Conservation (phyloP, 2,113 vertebrate genomes). For the Otus sunia region DNA sequence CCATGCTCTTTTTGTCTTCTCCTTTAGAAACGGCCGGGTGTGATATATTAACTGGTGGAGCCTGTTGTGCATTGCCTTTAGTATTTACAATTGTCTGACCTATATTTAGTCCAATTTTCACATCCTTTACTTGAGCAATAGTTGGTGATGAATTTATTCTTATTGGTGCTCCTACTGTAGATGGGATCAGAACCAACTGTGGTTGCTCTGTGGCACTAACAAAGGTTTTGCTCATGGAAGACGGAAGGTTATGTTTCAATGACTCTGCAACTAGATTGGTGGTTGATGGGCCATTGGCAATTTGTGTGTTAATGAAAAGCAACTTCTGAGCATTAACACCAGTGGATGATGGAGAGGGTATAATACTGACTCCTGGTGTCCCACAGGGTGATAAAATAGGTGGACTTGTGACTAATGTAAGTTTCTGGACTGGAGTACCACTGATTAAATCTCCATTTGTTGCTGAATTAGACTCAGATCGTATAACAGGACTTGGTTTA, state of each 20-base stretch:
- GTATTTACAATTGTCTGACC: conserved; percentile 78
- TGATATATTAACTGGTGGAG: conserved; percentile 73
- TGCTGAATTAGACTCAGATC: conserved; percentile 56
- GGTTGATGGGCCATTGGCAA: conserved; percentile 63
- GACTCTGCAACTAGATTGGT: conserved; percentile 64
- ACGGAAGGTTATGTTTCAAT: conserved; percentile 65
- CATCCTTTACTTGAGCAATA: conserved; percentile 81
- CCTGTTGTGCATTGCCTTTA: conserved; percentile 69
- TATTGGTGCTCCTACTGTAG: conserved; percentile 70
- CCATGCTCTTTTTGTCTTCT: conserved; percentile 60
- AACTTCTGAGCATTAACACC: conserved; percentile 77
- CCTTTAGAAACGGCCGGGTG: conserved; percentile 72
- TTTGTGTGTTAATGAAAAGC: conserved; percentile 82
- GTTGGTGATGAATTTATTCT: conserved; percentile 74
- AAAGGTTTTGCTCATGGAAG: conserved; percentile 65
- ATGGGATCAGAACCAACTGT: conserved; percentile 78
- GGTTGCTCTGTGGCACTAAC: conserved; percentile 73
- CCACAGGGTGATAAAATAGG: conserved; percentile 71
- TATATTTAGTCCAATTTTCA: conserved; percentile 82
- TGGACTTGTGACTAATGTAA: conserved; percentile 82
- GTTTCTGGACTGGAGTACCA: conserved; percentile 77
- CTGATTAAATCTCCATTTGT: conserved; percentile 63
- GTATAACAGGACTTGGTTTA: conserved; percentile 47
- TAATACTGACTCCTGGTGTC: conserved; percentile 66
- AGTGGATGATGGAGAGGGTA: conserved; percentile 62